Conservation (phyloP, 2,888 invertebrate species). For the Bugula neritina region DNA sequence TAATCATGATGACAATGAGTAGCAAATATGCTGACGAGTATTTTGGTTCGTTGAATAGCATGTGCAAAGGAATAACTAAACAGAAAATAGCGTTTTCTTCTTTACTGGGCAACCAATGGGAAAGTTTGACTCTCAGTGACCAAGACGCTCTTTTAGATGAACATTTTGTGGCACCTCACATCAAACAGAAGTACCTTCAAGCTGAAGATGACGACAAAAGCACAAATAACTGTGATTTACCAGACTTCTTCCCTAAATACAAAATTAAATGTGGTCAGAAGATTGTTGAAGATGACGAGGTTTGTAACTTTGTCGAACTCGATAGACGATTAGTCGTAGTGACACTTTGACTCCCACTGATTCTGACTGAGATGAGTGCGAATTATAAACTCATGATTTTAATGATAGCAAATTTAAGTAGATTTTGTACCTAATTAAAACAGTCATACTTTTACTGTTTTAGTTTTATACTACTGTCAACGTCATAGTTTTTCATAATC, state of each 20-base stretch:
- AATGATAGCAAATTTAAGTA: no score
- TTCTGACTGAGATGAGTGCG: no score
- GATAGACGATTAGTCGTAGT: no score
- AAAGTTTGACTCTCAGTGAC: background rate
- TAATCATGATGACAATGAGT: no score
- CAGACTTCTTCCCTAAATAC: background rate
- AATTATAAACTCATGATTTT: no score
- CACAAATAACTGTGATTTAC: background rate
- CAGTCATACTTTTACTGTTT: no score
- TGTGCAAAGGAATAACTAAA: background rate
- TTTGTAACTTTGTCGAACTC: no score
- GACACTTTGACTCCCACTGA: no score
- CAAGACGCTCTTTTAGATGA: conserved; percentile 10
- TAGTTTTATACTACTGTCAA: no score
- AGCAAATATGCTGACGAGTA: background rate
- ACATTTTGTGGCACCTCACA: conserved; percentile 20
- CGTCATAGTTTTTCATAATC: no score
- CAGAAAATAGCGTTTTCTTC: background rate
- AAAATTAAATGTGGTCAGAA: conserved; percentile 19
- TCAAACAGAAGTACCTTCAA: background rate
- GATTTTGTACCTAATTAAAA: no score
- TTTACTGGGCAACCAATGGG: conserved; percentile 18
- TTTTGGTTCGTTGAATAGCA: conserved; percentile 12
- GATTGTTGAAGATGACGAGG: conserved; percentile 22
- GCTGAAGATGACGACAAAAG: background rate